These are phyloP conservation scores for Bungarus multicinctus DNA, from an alignment of 2,113 vertebrate genomes.

Conservation along the genomic window DNA sequence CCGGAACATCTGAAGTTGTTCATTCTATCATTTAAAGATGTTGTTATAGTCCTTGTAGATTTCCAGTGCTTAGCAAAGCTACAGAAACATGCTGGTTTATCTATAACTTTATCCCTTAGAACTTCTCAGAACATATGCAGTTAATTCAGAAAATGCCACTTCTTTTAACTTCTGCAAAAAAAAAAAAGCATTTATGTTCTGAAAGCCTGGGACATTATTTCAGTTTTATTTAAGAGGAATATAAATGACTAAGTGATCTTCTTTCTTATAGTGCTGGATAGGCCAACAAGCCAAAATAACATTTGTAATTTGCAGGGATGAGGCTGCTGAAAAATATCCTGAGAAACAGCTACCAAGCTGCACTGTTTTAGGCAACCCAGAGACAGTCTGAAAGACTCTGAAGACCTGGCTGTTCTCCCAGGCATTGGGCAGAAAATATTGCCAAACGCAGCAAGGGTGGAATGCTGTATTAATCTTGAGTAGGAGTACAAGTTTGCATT, in stretches of 20 bases:
- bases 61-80: background rate
- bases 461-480: background rate
- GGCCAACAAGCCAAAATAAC: background rate
- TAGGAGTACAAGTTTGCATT: background rate
- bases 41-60: background rate
- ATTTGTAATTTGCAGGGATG: background rate
- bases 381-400: background rate
- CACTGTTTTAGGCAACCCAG: background rate
- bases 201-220: background rate
- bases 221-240: background rate
- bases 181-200: background rate
- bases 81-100: background rate
- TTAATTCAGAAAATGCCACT: background rate
- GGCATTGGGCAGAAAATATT: background rate
- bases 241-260: background rate
- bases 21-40: background rate
- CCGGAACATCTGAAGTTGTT: background rate
- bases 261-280: constrained; percentile 14
- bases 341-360: background rate
- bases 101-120: background rate
- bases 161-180: background rate
- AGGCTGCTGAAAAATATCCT: background rate
- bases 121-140: background rate
- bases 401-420: background rate
- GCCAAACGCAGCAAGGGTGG: background rate